Conservation (phyloP, 2,113 vertebrate species). For the Echinops telfairi region DNA sequence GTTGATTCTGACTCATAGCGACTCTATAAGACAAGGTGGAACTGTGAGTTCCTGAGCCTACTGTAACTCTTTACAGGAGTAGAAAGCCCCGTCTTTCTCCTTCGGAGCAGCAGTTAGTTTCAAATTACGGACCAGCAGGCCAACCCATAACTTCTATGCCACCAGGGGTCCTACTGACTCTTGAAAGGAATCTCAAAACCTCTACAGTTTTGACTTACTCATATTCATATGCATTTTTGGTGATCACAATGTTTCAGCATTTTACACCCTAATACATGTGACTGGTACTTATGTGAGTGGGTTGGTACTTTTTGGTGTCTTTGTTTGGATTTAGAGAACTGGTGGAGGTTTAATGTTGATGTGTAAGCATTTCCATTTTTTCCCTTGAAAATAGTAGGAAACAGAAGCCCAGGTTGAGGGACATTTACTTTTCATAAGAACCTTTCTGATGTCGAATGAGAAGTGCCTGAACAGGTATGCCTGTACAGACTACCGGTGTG, state of each 20-base stretch:
- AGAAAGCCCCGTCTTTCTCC: no score
- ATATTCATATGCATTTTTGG: not conserved
- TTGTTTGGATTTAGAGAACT: not conserved
- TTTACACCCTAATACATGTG: not conserved
- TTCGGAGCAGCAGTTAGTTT: no score
- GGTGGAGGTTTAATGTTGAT: not conserved
- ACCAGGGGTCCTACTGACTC: no score
- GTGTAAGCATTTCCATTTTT: not conserved
- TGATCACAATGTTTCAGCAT: conserved; percentile 24
- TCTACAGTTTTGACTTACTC: conserved; percentile 18
- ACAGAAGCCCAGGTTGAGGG: not conserved
- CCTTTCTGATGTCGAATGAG: not conserved
- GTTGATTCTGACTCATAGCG: no score
- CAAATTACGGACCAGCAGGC: no score
- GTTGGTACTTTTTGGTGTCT: not conserved
- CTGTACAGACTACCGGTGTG: not conserved
- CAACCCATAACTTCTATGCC: no score
- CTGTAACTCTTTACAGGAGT: no score
- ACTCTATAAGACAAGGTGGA: no score
- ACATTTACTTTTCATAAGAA: not conserved
- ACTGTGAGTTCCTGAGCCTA: no score
- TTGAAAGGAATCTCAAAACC: not conserved
- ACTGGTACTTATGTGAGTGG: not conserved
- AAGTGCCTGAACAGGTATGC: not conserved
- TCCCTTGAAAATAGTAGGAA: not conserved